Conservation (phyloP, 2,888 invertebrate species). For the Sesamia inferens region DNA sequence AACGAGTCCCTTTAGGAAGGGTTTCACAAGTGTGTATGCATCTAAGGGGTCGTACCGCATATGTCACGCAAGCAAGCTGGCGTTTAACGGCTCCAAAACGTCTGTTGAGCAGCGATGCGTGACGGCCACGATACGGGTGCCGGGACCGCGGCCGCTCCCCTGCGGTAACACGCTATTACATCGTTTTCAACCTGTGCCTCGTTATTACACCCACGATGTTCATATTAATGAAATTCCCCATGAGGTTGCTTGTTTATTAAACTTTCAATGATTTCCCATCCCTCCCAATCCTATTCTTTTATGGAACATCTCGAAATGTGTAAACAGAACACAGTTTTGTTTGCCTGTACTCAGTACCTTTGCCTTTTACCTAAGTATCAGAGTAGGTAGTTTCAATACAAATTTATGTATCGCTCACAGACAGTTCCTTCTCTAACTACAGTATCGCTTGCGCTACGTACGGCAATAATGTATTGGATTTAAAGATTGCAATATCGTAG, state of each 20-base stretch:
- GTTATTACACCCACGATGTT: slow-evolving; percentile 53
- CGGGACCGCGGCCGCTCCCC: slow-evolving; percentile 59
- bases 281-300: not conserved
- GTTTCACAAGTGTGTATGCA: slow-evolving; percentile 20
- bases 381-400: slow-evolving; percentile 39
- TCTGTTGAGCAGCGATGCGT: slow-evolving; percentile 67
- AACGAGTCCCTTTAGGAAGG: slow-evolving; percentile 29
- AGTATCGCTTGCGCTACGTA: slow-evolving; percentile 32
- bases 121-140: slow-evolving; percentile 56
- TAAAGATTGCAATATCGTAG: slow-evolving; percentile 45
- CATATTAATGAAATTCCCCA: slow-evolving; percentile 43
- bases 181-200: slow-evolving; percentile 66
- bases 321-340: not conserved
- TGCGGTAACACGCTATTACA: slow-evolving; percentile 67
- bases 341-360: no score
- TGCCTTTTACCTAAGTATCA: slow-evolving; percentile 9
- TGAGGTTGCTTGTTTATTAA: slow-evolving; percentile 36
- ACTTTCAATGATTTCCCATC: slow-evolving; percentile 27
- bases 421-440: slow-evolving; percentile 22
- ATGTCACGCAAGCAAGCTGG: slow-evolving; percentile 72
- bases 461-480: slow-evolving; percentile 49
- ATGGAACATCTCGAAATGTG: not conserved
- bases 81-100: slow-evolving; percentile 72
- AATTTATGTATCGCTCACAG: slow-evolving; percentile 41
- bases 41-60: slow-evolving; percentile 40